A percentile compares a stretch with the other conserved stretches of the same genome.
These are phyloP conservation scores for Tethea ocularis DNA, from an alignment of 2,888 invertebrate species.

Conservation along the genomic window DNA sequence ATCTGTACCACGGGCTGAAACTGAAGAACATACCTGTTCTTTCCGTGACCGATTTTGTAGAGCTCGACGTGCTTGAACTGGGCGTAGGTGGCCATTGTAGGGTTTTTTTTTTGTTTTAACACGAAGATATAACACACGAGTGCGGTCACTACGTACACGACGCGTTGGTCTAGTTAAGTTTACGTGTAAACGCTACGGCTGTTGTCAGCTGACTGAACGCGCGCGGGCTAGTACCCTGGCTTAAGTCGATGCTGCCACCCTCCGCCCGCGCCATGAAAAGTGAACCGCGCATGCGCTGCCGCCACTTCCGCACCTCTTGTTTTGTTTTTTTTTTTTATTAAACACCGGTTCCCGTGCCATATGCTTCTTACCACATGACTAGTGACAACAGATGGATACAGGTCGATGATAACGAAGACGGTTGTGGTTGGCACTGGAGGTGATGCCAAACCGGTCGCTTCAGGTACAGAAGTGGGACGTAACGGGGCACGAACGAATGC, in stretches of 20 bases:
- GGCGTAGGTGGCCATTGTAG: slow-evolving; percentile 94
- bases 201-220: slow-evolving; percentile 82
- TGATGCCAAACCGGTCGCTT: slow-evolving; percentile 29
- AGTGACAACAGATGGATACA: slow-evolving; percentile 37
- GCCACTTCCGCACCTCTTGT: slow-evolving; percentile 59
- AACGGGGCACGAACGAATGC: slow-evolving; percentile 26
- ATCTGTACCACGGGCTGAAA: slow-evolving; percentile 49
- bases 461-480: slow-evolving; percentile 29
- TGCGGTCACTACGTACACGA: slow-evolving; percentile 55
- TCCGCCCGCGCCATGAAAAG: slow-evolving; percentile 71
- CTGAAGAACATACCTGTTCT: slow-evolving; percentile 88
- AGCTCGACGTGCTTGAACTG: slow-evolving; percentile 97
- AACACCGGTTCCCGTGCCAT: slow-evolving; percentile 38
- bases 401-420: slow-evolving; percentile 13
- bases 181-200: slow-evolving; percentile 59
- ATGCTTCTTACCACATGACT: slow-evolving; percentile 43
- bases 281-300: slow-evolving; percentile 66
- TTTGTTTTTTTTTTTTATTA: slow-evolving; percentile 48
- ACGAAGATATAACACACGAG: slow-evolving; percentile 57
- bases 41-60: slow-evolving; percentile 96
- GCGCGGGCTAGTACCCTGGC: slow-evolving; percentile 72
- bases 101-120: slow-evolving; percentile 36
- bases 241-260: slow-evolving; percentile 80
- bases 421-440: slow-evolving; percentile 16
- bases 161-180: slow-evolving; percentile 29